Percentiles rank a stretch among this genome's conserved stretches.
These are phyloP conservation scores for Botia almorhae DNA, from an alignment of 2,797 vertebrate species.

Conservation along the genomic window DNA sequence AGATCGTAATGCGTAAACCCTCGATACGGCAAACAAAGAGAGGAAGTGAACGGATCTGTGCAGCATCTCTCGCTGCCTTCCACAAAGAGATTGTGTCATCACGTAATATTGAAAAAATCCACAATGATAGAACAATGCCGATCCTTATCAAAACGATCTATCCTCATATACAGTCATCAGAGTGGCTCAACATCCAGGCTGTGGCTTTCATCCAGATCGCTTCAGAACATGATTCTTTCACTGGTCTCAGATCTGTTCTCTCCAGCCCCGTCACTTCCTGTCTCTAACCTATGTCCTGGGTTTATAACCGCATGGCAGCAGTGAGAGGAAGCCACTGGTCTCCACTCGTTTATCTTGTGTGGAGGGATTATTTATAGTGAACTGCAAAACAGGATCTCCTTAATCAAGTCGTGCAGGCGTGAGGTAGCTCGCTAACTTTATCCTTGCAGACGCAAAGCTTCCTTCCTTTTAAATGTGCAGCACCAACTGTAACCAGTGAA, in stretches of 20 bases:
- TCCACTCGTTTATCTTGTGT: constrained; percentile 41
- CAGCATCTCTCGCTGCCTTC: neutral
- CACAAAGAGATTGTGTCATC: neutral
- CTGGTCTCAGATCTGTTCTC: neutral
- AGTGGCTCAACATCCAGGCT: neutral
- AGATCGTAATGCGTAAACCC: neutral
- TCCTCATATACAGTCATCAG: neutral
- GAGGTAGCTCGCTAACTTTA: constrained; percentile 12
- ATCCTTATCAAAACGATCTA: neutral
- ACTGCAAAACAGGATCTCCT: constrained; percentile 48
- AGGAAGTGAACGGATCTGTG: neutral
- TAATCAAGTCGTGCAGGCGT: constrained; percentile 23
- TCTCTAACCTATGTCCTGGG: constrained; percentile 35
- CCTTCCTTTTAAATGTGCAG: constrained; percentile 51
- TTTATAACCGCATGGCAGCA: constrained; percentile 36
- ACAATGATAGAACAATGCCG: neutral
- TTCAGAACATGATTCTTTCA: neutral
- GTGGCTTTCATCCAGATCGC: neutral
- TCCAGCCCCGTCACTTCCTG: constrained; percentile 7
- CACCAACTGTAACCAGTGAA: constrained; percentile 23
- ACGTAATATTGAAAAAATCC: neutral
- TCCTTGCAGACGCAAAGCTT: constrained; percentile 45
- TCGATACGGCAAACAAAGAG: constrained; percentile 2
- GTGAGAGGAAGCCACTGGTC: constrained; percentile 39
- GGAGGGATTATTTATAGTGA: constrained; percentile 45